phyloP scores from a whole-genome alignment of 2,888 invertebrate genomes.

The Caenorhabditis virilis region DNA sequence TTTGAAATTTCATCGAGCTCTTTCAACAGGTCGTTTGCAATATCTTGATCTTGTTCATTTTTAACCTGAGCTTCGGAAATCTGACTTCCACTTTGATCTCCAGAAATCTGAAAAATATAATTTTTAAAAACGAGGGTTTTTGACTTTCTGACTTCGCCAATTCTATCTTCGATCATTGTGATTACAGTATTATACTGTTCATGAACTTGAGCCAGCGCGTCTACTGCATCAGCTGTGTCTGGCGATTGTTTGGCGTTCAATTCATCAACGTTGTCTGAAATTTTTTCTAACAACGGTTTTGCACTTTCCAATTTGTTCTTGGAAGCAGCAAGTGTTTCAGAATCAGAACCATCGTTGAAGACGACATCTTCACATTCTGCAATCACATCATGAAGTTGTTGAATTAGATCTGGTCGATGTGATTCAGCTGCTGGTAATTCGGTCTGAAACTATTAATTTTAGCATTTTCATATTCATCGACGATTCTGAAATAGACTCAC shows the following conservation, averaged over 20 bases:
- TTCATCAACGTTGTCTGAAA: constrained; percentile 27
- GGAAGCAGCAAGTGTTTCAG: neutral
- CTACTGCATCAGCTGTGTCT: constrained; percentile 27
- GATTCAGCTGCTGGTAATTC: constrained; percentile 19
- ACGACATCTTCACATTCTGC: constrained; percentile 20
- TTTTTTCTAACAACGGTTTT: constrained; percentile 26
- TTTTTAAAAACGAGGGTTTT: constrained; percentile 13
- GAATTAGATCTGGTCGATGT: constrained; percentile 25
- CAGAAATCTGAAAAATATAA: too few species aligned
- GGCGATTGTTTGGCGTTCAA: constrained; percentile 31
- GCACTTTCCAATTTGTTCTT: constrained; percentile 22
- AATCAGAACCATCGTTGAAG: constrained; percentile 5
- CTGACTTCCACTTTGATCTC: neutral
- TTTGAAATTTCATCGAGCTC: constrained; percentile 16
- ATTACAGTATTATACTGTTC: constrained; percentile 30
- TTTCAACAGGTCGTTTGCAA: neutral
- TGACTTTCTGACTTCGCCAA: constrained; percentile 20
- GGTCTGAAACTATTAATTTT: constrained; percentile 12
- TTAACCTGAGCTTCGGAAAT: constrained; percentile 5
- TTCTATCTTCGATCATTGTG: constrained; percentile 21
- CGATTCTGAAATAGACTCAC: too few species aligned
- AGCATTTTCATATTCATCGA: too few species aligned
- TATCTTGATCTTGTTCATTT: neutral
- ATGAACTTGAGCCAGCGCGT: constrained; percentile 32
- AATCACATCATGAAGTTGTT: constrained; percentile 32